Evolutionary conservation across 1,140 invertebrate species (phyloP).

Genomic region (Glomeris maerens): DNA sequence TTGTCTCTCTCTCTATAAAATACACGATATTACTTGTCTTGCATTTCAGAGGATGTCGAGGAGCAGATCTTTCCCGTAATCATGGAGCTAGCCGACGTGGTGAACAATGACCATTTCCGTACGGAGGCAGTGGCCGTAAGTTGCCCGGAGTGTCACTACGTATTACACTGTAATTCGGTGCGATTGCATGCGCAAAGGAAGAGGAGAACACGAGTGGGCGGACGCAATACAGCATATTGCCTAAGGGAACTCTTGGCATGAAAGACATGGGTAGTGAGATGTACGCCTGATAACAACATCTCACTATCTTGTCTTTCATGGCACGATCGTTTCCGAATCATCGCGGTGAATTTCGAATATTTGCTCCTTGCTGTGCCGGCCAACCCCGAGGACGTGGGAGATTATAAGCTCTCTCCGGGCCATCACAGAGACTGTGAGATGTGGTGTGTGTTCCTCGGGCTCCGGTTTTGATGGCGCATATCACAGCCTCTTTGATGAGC

Average conservation of each 20-base stretch:
- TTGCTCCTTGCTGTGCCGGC: too few relatives aligned
- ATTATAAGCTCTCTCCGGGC: too few relatives aligned
- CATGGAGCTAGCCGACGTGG: slow-evolving; percentile 32
- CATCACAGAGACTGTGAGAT: slow-evolving; percentile 27
- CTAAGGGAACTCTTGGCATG: slow-evolving; percentile 32
- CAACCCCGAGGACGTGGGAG: too few relatives aligned
- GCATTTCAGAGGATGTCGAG: slow-evolving; percentile 38
- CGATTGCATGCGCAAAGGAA: too few relatives aligned
- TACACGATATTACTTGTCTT: not conserved
- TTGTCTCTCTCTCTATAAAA: not conserved
- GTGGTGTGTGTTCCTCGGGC: too few relatives aligned
- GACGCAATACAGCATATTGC: too few relatives aligned
- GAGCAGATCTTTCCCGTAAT: slow-evolving; percentile 43
- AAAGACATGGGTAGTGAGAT: slow-evolving; percentile 96
- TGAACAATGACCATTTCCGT: slow-evolving; percentile 37
- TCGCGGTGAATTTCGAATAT: too few relatives aligned
- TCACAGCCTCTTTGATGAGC: slow-evolving; percentile 29
- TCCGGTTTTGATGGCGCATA: slow-evolving; percentile 17
- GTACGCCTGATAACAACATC: slow-evolving; percentile 44
- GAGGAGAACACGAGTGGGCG: too few relatives aligned
- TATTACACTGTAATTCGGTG: too few relatives aligned
- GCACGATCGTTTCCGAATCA: too few relatives aligned
- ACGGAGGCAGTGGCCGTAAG: slow-evolving; percentile 38
- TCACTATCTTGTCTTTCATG: slow-evolving; percentile 92
- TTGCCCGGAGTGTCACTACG: too few relatives aligned